Evolutionary conservation across 2,113 vertebrate genomes (phyloP).

Genomic region (Oncorhynchus tshawytscha): DNA sequence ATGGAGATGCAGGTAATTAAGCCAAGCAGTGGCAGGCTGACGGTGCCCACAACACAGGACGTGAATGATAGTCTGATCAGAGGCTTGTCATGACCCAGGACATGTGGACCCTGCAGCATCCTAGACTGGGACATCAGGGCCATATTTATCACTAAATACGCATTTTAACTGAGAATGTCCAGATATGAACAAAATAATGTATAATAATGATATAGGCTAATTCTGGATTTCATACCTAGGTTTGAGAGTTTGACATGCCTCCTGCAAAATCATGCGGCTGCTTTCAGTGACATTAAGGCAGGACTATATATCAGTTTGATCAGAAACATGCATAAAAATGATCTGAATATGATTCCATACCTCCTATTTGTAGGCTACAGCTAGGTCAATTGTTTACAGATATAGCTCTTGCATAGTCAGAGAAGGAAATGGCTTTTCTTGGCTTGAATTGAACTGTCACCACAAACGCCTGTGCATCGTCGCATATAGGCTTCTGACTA

Average conservation of each 20-base stretch:
- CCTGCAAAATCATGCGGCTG: no score
- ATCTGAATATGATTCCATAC: neutral
- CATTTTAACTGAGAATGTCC: neutral
- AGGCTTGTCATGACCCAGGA: constrained; percentile 4
- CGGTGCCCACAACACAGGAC: constrained; percentile 6
- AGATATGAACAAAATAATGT: neutral
- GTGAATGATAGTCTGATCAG: constrained; percentile 6
- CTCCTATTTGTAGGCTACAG: no score
- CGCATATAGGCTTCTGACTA: neutral
- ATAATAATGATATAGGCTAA: neutral
- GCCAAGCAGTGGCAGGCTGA: constrained; percentile 4
- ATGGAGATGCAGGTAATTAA: constrained; percentile 1
- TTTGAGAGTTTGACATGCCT: no score
- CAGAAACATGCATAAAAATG: neutral
- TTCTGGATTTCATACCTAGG: no score
- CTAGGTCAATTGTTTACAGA: neutral
- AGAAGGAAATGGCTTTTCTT: neutral
- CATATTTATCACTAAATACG: neutral
- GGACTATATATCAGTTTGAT: neutral
- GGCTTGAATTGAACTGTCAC: neutral
- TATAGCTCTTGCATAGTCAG: neutral
- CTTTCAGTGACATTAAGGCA: neutral
- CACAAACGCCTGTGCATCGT: neutral
- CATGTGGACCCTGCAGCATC: constrained; percentile 4
- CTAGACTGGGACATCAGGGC: neutral